phyloP scores from a whole-genome alignment of 1,140 invertebrate species.

The Charaxes varanes region DNA sequence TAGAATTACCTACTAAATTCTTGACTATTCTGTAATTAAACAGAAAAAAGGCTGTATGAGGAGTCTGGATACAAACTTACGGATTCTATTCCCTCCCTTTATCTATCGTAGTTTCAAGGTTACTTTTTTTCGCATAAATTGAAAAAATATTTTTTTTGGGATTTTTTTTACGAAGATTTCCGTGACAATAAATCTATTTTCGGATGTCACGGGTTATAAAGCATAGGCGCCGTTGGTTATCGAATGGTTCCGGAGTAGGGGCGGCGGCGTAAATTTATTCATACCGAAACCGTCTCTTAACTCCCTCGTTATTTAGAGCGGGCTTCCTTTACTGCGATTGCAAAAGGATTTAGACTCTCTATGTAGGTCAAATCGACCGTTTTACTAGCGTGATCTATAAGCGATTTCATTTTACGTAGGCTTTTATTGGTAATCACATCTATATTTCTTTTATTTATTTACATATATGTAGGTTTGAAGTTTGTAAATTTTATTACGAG shows the following conservation, averaged over 20 bases:
- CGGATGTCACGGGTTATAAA: conserved; percentile 70
- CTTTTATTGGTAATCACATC: background rate
- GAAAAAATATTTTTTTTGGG: background rate
- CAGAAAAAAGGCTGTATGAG: too few species aligned
- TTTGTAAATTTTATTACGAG: too few species aligned
- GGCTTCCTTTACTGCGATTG: conserved; percentile 43
- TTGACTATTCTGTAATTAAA: too few species aligned
- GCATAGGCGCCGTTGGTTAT: conserved; percentile 66
- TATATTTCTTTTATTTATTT: background rate
- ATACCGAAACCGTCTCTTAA: conserved; percentile 52
- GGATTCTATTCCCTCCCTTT: too few species aligned
- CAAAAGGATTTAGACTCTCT: conserved; percentile 20
- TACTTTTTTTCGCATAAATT: conserved; percentile 2
- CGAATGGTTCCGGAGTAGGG: conserved; percentile 53
- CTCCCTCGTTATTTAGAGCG: conserved; percentile 58
- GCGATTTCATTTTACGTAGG: background rate
- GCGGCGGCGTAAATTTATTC: conserved; percentile 60
- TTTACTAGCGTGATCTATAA: background rate
- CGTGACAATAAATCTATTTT: conserved; percentile 63
- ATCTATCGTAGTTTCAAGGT: too few species aligned
- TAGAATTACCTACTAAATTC: too few species aligned
- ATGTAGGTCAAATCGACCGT: conserved; percentile 12
- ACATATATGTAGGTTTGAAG: background rate
- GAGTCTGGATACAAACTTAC: too few species aligned
- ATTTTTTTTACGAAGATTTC: conserved; percentile 12